Evolutionary conservation across 1,140 invertebrate species (phyloP), one percentile per base, ranked within the genome.

Genomic region (Diachasmimorpha longicaudata): DNA sequence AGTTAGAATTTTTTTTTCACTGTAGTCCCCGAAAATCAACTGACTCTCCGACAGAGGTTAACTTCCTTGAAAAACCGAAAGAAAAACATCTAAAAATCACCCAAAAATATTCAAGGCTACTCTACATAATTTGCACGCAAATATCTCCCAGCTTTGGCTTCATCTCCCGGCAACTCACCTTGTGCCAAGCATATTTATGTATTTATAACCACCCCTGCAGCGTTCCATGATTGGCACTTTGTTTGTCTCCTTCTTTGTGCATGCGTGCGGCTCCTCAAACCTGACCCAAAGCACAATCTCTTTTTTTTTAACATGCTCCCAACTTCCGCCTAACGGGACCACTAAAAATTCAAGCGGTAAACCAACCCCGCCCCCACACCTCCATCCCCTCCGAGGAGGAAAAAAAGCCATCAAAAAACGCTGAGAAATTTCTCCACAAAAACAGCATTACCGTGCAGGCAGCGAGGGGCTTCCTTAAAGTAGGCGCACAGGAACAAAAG

Each of bases 291-390:
- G 58, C 58, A 63, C 19, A 63, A 63, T 13, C 19, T 63, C 19
- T 63, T n/a, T n/a, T n/a, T n/a, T n/a, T n/a, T n/a, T 9, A 16
- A 63, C 1, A 63, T 63, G 58, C 58, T 63, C 48, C 23, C 58
- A 25, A 63, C 58, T 63, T 63, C 58, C 58, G 58, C 58, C 58
- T 63, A 63, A 63, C 58, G 58, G 58, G 19, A 63, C 19, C 23
- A 19, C 58, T 23, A 63, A 63, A 58, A 63, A 25, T 25, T 63
- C 19, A 8, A 31, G 21, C 21, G 21, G 19, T 63, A 25, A 25
- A 23, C 19, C 23, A 13, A 25, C 5, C 9, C 58, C 39, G 39
- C 39, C 58, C 21, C 48, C 44, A 46, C 9, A 2, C 11, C n/a
- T n/a, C 14, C 48, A n/a, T n/a, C 48, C 16, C n/a, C 48, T 6